phyloP scores from a whole-genome alignment of 2,113 vertebrate genomes.

The Elgaria multicarinata region DNA sequence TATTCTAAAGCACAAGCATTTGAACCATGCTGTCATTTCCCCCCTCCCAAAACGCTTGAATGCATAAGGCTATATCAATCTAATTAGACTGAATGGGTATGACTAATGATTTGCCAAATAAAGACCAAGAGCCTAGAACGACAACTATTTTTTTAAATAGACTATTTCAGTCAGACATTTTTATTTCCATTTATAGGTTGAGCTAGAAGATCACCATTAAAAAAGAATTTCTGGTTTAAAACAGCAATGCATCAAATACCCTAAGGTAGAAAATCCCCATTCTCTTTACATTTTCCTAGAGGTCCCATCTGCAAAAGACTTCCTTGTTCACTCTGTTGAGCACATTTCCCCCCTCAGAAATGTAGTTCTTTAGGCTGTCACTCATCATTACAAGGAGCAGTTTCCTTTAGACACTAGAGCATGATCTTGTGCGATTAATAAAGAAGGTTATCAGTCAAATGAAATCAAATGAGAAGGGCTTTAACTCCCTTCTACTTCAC shows the following conservation, averaged over 20 bases:
- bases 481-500: background rate
- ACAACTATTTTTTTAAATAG: background rate
- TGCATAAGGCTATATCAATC: background rate
- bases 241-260: background rate
- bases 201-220: background rate
- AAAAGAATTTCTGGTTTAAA: background rate
- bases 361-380: background rate
- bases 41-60: too few species aligned
- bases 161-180: background rate
- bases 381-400: background rate
- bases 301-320: background rate
- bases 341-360: background rate
- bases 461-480: slow-evolving; percentile 8
- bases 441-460: slow-evolving; percentile 23
- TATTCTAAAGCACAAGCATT: background rate
- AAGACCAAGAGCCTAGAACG: background rate
- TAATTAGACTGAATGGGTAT: background rate
- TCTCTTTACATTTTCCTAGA: background rate
- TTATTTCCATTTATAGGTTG: background rate
- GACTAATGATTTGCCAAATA: background rate
- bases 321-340: background rate
- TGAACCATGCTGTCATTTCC: background rate
- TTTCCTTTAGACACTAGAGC: background rate
- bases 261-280: too few species aligned
- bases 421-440: slow-evolving; percentile 20